Conservation (phyloP, 2,113 vertebrate genomes). For the Malaclemys terrapin region DNA sequence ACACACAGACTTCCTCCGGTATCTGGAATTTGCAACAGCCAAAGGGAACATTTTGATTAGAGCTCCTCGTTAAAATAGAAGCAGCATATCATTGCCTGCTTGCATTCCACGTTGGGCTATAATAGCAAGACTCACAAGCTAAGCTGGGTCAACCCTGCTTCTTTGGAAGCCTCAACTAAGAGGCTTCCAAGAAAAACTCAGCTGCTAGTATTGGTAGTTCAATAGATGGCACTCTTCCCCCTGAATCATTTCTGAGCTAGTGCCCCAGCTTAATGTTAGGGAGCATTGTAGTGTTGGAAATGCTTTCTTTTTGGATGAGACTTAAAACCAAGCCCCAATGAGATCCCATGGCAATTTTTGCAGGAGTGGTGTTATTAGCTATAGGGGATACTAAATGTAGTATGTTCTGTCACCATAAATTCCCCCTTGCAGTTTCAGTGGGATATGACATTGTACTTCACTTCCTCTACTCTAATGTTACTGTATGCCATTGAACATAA, state of each 20-base stretch:
- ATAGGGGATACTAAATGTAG: neutral
- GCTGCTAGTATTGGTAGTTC: neutral
- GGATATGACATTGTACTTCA: neutral
- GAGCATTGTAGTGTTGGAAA: neutral
- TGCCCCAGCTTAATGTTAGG: neutral
- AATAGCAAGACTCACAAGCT: neutral
- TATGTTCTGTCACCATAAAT: neutral
- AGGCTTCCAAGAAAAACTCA: neutral
- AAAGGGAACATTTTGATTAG: neutral
- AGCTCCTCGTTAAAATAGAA: neutral
- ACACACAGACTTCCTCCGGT: neutral
- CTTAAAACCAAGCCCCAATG: neutral
- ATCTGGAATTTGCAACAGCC: neutral
- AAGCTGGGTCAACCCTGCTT: neutral
- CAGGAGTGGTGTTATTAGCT: neutral
- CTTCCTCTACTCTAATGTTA: neutral
- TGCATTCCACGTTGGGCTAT: neutral
- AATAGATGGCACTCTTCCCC: neutral
- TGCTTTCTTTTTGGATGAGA: accelerated
- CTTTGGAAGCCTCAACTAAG: neutral
- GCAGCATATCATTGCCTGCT: neutral
- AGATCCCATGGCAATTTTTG: neutral
- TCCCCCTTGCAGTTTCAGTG: neutral
- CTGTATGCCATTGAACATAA: neutral
- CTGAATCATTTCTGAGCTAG: neutral